Conservation (phyloP, 2,113 vertebrate genomes). For the Hippocampus comes region DNA sequence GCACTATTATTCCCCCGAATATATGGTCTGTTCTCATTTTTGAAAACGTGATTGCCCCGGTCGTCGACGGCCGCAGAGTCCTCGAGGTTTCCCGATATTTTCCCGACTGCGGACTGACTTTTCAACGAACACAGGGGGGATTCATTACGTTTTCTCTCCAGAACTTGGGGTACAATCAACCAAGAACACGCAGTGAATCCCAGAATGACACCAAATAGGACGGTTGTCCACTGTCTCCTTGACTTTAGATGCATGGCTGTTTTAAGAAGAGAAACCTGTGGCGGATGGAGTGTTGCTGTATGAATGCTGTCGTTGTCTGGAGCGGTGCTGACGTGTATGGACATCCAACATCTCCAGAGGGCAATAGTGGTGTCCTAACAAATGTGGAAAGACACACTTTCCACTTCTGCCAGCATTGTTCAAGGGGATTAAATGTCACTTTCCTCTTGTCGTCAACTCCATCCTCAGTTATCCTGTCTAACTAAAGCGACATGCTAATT, state of each 20-base stretch:
- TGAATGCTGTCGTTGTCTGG: conserved; percentile 37
- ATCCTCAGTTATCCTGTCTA: not conserved
- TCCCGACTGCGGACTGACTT: conserved; percentile 22
- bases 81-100: conserved; percentile 3
- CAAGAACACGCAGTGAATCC: conserved; percentile 51
- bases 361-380: not conserved
- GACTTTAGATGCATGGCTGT: conserved; percentile 38
- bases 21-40: not conserved
- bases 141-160: conserved; percentile 33
- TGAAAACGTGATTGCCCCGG: not conserved
- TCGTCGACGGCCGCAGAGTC: not conserved
- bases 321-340: conserved; percentile 39
- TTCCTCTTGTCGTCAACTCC: not conserved
- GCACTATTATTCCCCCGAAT: conserved; percentile 9
- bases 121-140: conserved; percentile 27
- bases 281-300: not conserved
- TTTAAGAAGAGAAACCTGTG: not conserved
- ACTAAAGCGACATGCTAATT: not conserved
- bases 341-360: conserved; percentile 4
- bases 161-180: conserved; percentile 47
- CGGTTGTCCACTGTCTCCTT: conserved; percentile 40
- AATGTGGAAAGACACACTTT: not conserved
- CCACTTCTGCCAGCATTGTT: not conserved
- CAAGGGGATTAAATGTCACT: not conserved
- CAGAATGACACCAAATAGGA: conserved; percentile 45